A percentile compares a stretch with the other conserved stretches of the same genome.
These are phyloP conservation scores for Platanista minor DNA, from an alignment of 2,113 vertebrate genomes.

Conservation along the genomic window DNA sequence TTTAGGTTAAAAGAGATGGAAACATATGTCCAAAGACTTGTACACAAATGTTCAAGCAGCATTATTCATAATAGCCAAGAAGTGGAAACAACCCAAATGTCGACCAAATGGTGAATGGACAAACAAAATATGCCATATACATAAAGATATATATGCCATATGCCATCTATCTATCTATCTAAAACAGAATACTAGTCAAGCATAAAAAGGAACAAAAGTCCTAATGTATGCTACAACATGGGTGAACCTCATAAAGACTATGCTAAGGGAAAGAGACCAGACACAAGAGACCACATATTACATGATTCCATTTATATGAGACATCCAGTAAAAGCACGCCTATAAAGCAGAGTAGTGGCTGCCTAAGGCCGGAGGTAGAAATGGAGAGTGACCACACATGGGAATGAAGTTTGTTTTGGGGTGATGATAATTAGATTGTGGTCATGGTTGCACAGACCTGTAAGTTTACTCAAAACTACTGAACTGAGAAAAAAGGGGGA, in stretches of 20 bases:
- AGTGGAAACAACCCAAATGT: neutral
- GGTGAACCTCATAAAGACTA: neutral
- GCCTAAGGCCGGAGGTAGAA: neutral
- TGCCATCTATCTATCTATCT: too few relatives aligned
- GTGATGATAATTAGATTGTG: neutral
- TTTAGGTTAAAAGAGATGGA: neutral
- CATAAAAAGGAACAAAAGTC: neutral
- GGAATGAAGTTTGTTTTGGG: neutral
- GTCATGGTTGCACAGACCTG: neutral
- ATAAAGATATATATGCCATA: too few relatives aligned
- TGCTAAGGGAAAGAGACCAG: neutral
- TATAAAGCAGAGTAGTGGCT: neutral
- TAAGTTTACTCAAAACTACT: neutral
- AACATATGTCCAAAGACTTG: neutral
- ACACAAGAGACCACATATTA: neutral
- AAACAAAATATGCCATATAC: neutral
- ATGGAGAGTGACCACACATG: neutral
- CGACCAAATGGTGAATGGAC: neutral
- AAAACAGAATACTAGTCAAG: neutral
- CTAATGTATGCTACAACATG: neutral
- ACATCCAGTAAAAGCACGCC: neutral
- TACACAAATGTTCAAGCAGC: neutral
- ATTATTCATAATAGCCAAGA: neutral
- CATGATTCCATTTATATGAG: neutral
- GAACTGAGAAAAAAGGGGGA: too few relatives aligned